Percentiles rank a stretch among this genome's conserved stretches.
Conservation (phyloP, 2,113 vertebrate species). For the Melanocharis versteri region DNA sequence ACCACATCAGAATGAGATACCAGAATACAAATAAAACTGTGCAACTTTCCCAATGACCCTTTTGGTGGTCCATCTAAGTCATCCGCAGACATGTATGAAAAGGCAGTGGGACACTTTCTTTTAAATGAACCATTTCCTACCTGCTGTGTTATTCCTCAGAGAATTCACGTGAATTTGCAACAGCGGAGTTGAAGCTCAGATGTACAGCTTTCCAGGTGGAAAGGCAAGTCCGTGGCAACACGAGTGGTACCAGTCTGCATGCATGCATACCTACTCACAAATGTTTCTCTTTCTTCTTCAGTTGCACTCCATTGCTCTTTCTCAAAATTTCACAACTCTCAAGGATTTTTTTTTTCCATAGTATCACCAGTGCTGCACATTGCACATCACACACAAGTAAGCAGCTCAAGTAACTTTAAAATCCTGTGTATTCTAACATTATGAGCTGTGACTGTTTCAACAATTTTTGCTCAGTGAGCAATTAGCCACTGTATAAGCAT, state of each 20-base stretch:
- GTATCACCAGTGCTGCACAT: background rate
- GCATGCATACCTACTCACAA: background rate
- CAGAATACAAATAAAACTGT: background rate
- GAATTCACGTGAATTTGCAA: background rate
- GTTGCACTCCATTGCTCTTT: background rate
- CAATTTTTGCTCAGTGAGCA: background rate
- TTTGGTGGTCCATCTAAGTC: background rate
- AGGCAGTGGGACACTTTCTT: background rate
- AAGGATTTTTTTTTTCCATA: background rate
- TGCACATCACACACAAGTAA: background rate
- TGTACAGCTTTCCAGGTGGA: background rate
- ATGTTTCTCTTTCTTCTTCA: background rate
- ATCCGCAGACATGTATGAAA: background rate
- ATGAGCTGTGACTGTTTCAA: background rate
- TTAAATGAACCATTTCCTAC: background rate
- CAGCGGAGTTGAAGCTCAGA: background rate
- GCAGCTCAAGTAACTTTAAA: background rate
- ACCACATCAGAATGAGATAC: background rate
- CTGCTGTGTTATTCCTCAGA: background rate
- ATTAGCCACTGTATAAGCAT: background rate
- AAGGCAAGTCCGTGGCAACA: background rate
- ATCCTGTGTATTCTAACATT: background rate
- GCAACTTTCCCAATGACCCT: background rate
- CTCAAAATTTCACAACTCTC: background rate
- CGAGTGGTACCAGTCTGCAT: background rate